A percentile compares a stretch with the other conserved stretches of the same genome.
These are phyloP conservation scores for Lissonota sp. DNA, from an alignment of 2,888 invertebrate genomes.

Conservation along the genomic window DNA sequence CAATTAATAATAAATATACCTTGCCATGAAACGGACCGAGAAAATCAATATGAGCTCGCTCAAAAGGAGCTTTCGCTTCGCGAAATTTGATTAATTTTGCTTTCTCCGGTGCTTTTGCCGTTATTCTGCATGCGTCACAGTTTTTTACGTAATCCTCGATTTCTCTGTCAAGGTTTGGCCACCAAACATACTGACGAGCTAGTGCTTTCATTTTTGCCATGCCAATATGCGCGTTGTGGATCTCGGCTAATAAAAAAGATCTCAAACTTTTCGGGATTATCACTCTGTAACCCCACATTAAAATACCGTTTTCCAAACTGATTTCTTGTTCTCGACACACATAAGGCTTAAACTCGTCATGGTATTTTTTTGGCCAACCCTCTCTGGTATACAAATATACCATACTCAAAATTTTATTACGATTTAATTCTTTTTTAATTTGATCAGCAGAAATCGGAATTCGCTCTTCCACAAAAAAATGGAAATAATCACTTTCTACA, in stretches of 20 bases:
- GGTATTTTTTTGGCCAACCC: constrained; percentile 35
- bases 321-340: constrained; percentile 32
- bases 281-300: constrained; percentile 62
- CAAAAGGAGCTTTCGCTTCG: constrained; percentile 35
- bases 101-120: constrained; percentile 38
- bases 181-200: constrained; percentile 49
- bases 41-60: constrained; percentile 65
- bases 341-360: constrained; percentile 21
- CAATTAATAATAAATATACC: constrained; percentile 58
- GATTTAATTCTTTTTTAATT: constrained; percentile 27
- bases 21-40: constrained; percentile 59
- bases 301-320: constrained; percentile 19
- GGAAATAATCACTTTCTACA: constrained; percentile 44
- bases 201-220: no score
- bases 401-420: constrained; percentile 37
- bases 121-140: no score
- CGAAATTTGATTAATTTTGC: constrained; percentile 48
- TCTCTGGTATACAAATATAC: constrained; percentile 27
- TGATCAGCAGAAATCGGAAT: constrained; percentile 45
- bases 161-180: constrained; percentile 59
- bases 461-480: constrained; percentile 50
- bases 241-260: constrained; percentile 38
- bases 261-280: constrained; percentile 18
- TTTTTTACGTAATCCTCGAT: no score
- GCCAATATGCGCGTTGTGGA: no score